phyloP scores from a whole-genome alignment of 2,113 vertebrate species.

The Thunnus maccoyii region DNA sequence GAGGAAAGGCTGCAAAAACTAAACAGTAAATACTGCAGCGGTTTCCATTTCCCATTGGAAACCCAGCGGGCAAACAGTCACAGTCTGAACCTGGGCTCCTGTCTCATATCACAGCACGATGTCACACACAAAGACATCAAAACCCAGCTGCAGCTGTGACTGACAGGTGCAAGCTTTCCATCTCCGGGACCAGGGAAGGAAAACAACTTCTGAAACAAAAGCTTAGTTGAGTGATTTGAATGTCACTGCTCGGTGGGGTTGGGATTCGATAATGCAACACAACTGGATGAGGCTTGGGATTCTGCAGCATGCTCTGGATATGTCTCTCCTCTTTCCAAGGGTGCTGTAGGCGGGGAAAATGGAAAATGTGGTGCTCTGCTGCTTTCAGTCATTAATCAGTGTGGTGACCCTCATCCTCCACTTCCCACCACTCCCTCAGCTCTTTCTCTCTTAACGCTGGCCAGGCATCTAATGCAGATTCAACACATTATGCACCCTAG shows the following conservation, averaged over 20 bases:
- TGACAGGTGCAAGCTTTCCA: constrained; percentile 74
- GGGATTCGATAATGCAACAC: constrained; percentile 21
- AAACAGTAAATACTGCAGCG: constrained; percentile 54
- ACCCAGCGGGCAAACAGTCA: constrained; percentile 50
- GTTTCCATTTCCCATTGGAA: constrained; percentile 69
- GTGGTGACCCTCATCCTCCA: constrained; percentile 53
- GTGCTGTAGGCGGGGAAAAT: constrained; percentile 57
- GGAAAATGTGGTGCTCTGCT: constrained; percentile 53
- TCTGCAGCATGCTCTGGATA: constrained; percentile 40
- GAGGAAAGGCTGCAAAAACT: constrained; percentile 51
- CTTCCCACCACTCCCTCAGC: constrained; percentile 54
- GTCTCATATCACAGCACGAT: constrained; percentile 65
- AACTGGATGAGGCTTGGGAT: constrained; percentile 43
- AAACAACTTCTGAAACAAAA: constrained; percentile 53
- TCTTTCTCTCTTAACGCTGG: constrained; percentile 49
- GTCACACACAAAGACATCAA: constrained; percentile 75
- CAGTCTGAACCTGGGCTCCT: constrained; percentile 45
- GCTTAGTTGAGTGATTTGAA: constrained; percentile 45
- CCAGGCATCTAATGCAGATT: constrained; percentile 71
- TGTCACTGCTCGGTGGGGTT: neutral
- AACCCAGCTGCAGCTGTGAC: constrained; percentile 60
- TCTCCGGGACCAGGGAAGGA: constrained; percentile 23
- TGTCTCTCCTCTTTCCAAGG: constrained; percentile 38
- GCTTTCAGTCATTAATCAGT: constrained; percentile 79
- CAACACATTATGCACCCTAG: constrained; percentile 52